Base-by-base conservation (phyloP, 1,140 invertebrate genomes). In the Araneus ventricosus region DNA sequence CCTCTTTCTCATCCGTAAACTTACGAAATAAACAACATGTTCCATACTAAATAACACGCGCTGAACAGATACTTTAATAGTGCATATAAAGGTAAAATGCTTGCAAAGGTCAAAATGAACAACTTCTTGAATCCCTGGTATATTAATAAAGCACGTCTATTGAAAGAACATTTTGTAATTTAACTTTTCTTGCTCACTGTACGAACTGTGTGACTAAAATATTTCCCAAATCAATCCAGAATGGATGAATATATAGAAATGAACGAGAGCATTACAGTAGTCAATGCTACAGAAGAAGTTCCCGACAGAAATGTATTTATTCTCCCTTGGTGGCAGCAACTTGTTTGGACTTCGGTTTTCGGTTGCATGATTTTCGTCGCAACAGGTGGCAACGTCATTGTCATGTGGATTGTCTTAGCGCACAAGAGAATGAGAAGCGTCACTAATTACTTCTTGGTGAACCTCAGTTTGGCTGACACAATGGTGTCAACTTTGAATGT, bases 401-500 rank as follows among this genome's bases (percentile, higher is more conserved):
- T 99, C 79, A 98, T 99, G 94, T 99, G 98, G 97, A 99, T 99
- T 94, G 98, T 99, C 4, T 95, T 99, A 63, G 97, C 98, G 24
- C 95, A 96, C 94, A 95, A 96, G 92, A 96, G 98, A 90, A 99
- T 99, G 98, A 96, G 98, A 80, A 99, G 98, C 0, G 98, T 99
- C 4, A 99, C 98, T 84, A 99, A 99, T 96, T 99, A 99, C 95
- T 99, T 99, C 95, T 96, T 99, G 80, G 97, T 99, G n/a, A 99
- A 99, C 95, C 95, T 99, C 79, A 98, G 98, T 92, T 97, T 98
- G 34, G 98, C 99, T 24, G 98, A 99, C 95, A 96, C 98, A 34
- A 97, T 99, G 96, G 98, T 99, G 94, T 98, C 98, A 0, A 97
- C 97, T 0, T 96, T 99, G 91, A 99, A 99, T 95, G 98, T 98